Conservation (phyloP, 2,797 vertebrate genomes). For the Pogoniulus pusillus region DNA sequence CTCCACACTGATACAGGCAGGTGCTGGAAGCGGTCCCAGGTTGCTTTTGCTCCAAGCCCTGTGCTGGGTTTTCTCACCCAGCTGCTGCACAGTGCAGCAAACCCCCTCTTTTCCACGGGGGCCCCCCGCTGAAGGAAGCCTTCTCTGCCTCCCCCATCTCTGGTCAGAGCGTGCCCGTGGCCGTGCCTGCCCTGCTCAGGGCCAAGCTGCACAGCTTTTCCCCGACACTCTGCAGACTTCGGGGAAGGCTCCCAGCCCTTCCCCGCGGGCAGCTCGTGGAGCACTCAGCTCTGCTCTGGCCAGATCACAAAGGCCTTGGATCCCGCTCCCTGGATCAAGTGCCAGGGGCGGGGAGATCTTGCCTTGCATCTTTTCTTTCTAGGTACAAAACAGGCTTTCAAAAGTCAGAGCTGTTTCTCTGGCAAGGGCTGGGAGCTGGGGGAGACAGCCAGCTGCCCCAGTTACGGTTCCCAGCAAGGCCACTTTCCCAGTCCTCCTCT, state of each 20-base stretch:
- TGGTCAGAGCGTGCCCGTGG: rapidly evolving
- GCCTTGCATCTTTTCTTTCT: constrained; percentile 49
- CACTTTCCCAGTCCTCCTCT: background rate
- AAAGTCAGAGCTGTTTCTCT: background rate
- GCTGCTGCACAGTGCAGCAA: background rate
- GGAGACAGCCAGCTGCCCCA: constrained; percentile 11
- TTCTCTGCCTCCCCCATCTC: background rate
- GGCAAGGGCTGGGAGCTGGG: constrained; percentile 20
- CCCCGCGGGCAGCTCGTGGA: background rate
- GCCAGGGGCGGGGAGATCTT: constrained; percentile 53
- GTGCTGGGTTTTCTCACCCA: background rate
- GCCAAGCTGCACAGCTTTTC: background rate
- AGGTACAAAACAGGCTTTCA: constrained; percentile 54
- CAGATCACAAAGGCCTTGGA: constrained; percentile 29
- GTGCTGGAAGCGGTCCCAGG: background rate
- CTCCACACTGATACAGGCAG: rapidly evolving
- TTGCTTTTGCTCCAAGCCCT: background rate
- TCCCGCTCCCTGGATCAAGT: background rate
- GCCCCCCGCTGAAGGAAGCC: rapidly evolving
- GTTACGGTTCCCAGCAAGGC: background rate
- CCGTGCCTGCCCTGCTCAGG: rapidly evolving
- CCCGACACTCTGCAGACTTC: background rate
- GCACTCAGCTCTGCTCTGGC: background rate
- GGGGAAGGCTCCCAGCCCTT: background rate
- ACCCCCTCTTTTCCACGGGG: rapidly evolving